A percentile compares a stretch with the other conserved stretches of the same genome.
These are phyloP conservation scores for Vespertilio murinus DNA, from an alignment of 2,797 vertebrate genomes.

Conservation along the genomic window DNA sequence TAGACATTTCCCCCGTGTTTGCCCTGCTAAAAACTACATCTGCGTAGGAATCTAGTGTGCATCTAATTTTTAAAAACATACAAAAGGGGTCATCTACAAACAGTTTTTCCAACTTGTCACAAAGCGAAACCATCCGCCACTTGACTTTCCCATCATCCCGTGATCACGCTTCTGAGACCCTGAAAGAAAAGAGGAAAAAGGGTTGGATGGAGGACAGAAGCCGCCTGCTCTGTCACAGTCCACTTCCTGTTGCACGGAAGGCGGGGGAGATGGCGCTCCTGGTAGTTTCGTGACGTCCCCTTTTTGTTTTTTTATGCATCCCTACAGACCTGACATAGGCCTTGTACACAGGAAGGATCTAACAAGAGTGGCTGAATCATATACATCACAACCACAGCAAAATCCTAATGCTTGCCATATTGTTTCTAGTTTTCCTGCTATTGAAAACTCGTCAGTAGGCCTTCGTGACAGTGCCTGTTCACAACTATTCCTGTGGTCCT, in stretches of 20 bases:
- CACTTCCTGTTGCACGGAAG: neutral
- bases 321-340: neutral
- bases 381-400: neutral
- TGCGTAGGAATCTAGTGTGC: conserved; percentile 66
- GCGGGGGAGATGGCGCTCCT: neutral
- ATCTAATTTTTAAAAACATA: conserved; percentile 72
- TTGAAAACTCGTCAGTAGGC: neutral
- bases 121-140: conserved; percentile 11
- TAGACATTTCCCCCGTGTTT: neutral
- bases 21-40: conserved; percentile 67
- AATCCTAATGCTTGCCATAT: neutral
- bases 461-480: neutral
- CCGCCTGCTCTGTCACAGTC: neutral
- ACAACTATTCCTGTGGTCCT: rapidly evolving
- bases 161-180: conserved; percentile 42
- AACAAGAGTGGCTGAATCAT: neutral
- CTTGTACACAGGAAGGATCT: neutral
- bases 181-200: neutral
- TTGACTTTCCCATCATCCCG: neutral
- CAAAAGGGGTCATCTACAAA: conserved; percentile 67
- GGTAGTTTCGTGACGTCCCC: neutral
- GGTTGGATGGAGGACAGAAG: conserved; percentile 44
- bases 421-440: neutral
- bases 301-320: neutral
- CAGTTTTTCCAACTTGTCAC: conserved; percentile 47